Percentiles rank a stretch among this genome's conserved stretches.
Conservation (phyloP, 2,113 vertebrate species). For the Zosterops lateralis region DNA sequence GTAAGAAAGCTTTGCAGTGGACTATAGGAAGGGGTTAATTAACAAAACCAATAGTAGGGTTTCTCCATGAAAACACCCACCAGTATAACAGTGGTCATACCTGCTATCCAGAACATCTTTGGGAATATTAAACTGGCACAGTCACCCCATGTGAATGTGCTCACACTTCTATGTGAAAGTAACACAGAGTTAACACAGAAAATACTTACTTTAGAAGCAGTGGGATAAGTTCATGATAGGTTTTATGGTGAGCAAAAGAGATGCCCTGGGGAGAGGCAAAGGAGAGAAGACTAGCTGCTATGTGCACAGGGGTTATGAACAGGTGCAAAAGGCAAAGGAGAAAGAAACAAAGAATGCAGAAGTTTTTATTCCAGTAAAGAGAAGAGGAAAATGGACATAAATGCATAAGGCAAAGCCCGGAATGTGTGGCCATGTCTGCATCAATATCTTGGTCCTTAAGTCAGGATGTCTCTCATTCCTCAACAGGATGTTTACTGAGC, state of each 20-base stretch:
- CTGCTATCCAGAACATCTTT: not conserved
- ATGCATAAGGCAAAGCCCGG: not conserved
- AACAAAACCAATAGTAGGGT: not conserved
- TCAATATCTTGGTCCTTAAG: not conserved
- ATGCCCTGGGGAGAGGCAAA: not conserved
- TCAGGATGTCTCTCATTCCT: not conserved
- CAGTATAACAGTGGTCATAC: not conserved
- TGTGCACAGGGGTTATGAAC: not conserved
- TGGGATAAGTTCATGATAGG: not conserved
- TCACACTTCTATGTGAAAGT: not conserved
- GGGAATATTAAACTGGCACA: not conserved
- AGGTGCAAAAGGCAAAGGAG: not conserved
- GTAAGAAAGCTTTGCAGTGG: not conserved
- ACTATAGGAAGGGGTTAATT: not conserved
- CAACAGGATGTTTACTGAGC: slow-evolving; percentile 57
- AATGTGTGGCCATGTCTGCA: not conserved
- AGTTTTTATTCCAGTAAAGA: not conserved
- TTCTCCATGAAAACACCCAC: not conserved
- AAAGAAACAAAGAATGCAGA: not conserved
- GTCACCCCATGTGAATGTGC: fast-evolving
- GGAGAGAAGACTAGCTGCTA: not conserved
- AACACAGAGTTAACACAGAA: not conserved
- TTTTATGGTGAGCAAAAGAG: not conserved
- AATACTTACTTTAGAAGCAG: not conserved
- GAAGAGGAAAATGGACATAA: not conserved